These are phyloP conservation scores for Helogale parvula DNA, from an alignment of 2,113 vertebrate genomes.

Conservation along the genomic window DNA sequence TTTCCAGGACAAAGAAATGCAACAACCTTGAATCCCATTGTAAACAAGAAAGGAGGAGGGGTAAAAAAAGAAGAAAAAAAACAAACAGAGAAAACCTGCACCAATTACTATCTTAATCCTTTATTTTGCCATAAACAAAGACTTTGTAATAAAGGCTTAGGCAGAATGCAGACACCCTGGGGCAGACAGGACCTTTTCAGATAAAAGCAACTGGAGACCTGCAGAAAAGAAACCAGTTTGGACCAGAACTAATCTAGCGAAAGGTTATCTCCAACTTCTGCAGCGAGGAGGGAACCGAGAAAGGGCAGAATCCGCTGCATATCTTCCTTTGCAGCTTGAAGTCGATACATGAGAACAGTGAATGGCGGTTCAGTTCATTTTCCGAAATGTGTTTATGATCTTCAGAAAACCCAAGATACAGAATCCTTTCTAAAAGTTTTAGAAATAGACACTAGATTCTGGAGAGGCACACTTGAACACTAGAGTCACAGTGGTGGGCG, in stretches of 20 bases:
- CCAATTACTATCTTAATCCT: background rate
- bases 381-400: background rate
- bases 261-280: background rate
- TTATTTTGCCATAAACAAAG: background rate
- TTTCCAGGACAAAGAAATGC: background rate
- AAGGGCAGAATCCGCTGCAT: fast-evolving
- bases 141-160: background rate
- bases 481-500: background rate
- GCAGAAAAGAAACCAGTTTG: background rate
- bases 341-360: background rate
- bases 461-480: background rate
- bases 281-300: background rate
- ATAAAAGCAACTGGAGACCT: background rate
- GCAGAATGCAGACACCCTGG: background rate
- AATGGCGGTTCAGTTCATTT: background rate
- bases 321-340: background rate
- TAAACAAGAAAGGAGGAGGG: background rate
- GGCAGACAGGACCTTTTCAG: background rate
- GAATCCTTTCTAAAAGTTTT: background rate
- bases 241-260: background rate
- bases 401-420: background rate
- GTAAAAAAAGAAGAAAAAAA: background rate
- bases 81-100: background rate
- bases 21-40: background rate
- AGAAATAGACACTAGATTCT: background rate